Conservation (phyloP, 1,140 invertebrate genomes). For the Goniozus legneri region DNA sequence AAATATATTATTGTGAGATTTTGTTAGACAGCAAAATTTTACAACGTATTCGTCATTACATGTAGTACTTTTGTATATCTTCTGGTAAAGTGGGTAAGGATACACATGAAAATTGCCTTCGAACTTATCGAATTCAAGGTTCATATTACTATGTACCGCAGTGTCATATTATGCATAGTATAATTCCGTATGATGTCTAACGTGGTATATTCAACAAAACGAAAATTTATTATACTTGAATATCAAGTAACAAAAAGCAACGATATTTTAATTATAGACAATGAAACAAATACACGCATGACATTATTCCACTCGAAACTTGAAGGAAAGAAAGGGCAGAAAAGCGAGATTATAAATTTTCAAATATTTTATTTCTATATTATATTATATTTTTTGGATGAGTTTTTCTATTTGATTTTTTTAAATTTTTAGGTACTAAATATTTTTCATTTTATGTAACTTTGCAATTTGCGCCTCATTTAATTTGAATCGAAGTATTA, state of each 20-base stretch:
- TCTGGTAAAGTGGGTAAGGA: slow-evolving; percentile 11
- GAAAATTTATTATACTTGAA: too few relatives aligned
- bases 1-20: slow-evolving; percentile 20
- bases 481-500: too few relatives aligned
- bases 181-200: slow-evolving; percentile 27
- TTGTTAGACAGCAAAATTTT: slow-evolving; percentile 16
- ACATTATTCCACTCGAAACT: slow-evolving; percentile 7
- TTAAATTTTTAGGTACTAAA: too few relatives aligned
- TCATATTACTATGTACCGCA: slow-evolving; percentile 20
- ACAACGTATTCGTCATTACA: slow-evolving; percentile 18
- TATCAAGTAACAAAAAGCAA: too few relatives aligned
- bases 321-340: slow-evolving; percentile 23
- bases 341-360: slow-evolving; percentile 15
- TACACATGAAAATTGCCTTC: slow-evolving; percentile 33
- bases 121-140: slow-evolving; percentile 26
- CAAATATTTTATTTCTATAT: too few relatives aligned
- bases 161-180: slow-evolving; percentile 36
- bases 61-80: slow-evolving; percentile 19
- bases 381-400: too few relatives aligned
- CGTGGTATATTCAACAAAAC: background rate
- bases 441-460: too few relatives aligned
- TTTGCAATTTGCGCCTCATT: too few relatives aligned
- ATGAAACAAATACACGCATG: too few relatives aligned
- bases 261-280: too few relatives aligned
- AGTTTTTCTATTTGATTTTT: too few relatives aligned